Conservation (phyloP, 2,113 vertebrate species). For the Smithornis capensis region DNA sequence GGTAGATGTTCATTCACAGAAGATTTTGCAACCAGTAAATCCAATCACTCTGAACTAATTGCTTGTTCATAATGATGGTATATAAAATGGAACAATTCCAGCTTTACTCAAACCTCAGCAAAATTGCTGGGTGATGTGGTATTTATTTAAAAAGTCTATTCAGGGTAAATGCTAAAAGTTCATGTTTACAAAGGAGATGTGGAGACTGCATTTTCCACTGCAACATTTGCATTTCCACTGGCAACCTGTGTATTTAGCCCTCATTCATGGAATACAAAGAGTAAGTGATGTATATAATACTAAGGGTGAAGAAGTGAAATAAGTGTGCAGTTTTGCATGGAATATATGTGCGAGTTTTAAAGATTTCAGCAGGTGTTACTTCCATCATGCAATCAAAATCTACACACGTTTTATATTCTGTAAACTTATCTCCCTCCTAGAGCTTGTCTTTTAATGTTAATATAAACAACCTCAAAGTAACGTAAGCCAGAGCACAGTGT, state of each 20-base stretch:
- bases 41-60: slow-evolving; percentile 4
- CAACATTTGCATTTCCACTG: neutral
- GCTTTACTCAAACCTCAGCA: neutral
- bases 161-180: neutral
- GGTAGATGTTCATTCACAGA: neutral
- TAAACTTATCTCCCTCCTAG: neutral
- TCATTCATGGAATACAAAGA: neutral
- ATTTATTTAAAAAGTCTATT: slow-evolving; percentile 19
- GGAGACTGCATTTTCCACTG: neutral
- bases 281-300: neutral
- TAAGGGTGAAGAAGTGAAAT: neutral
- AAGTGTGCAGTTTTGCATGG: neutral
- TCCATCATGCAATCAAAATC: neutral
- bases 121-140: neutral
- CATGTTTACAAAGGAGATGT: neutral
- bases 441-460: neutral
- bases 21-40: slow-evolving; percentile 10
- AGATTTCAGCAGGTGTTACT: neutral
- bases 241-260: neutral
- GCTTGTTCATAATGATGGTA: neutral
- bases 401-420: neutral
- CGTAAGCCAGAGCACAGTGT: neutral
- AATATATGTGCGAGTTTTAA: neutral
- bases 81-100: neutral
- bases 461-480: slow-evolving; percentile 6